Evolutionary conservation across 1,140 invertebrate genomes (phyloP).

Genomic region (Oncopeltus fasciatus): DNA sequence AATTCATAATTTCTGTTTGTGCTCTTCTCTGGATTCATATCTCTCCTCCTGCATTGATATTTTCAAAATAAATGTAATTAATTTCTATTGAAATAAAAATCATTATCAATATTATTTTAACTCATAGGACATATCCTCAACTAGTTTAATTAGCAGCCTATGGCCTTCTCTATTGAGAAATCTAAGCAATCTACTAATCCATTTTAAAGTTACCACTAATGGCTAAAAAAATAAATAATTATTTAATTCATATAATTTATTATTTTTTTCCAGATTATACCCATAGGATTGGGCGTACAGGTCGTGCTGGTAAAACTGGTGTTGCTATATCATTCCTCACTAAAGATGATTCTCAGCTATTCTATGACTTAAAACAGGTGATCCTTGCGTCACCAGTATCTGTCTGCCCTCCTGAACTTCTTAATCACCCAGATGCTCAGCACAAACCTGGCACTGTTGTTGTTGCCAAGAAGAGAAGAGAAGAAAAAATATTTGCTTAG

Average conservation of each 20-base stretch:
- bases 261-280: constrained; percentile 70
- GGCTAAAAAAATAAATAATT: too few relatives aligned
- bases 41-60: too few relatives aligned
- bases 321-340: constrained; percentile 92
- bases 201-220: too few relatives aligned
- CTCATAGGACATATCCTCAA: too few relatives aligned
- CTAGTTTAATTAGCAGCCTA: too few relatives aligned
- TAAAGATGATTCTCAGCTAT: constrained; percentile 87
- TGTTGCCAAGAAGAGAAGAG: constrained; percentile 79
- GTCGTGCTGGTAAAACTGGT: constrained; percentile 94
- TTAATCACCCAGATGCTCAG: constrained; percentile 97
- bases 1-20: too few relatives aligned
- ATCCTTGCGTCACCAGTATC: constrained; percentile 83
- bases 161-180: too few relatives aligned
- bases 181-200: too few relatives aligned
- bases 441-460: constrained; percentile 92
- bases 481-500: constrained; percentile 87
- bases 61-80: too few relatives aligned
- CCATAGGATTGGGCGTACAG: constrained; percentile 97
- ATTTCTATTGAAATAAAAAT: too few relatives aligned
- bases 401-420: constrained; percentile 86
- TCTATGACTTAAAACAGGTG: constrained; percentile 93
- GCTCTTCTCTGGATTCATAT: too few relatives aligned
- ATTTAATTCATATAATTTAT: constrained; percentile 13
- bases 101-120: too few relatives aligned